Evolutionary conservation across 2,888 invertebrate genomes (phyloP), one percentile per base, ranked within the genome.

Genomic region (Sminthurides aquaticus): DNA sequence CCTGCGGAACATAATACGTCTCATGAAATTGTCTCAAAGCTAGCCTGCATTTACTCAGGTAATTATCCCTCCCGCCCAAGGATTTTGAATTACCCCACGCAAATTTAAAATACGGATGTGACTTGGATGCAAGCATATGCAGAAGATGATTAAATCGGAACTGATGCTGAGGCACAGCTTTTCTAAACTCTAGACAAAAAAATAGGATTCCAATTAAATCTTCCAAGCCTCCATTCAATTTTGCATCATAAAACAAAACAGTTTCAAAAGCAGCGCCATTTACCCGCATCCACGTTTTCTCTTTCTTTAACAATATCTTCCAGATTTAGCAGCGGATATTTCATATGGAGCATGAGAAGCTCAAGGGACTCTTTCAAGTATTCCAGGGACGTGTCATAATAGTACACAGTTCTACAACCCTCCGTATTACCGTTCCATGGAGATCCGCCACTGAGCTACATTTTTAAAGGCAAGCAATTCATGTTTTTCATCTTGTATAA

Each of bases 351-450:
- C 1, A 48, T 48, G 1, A 62, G 18, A 27, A 62, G 25, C 15
- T 62, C 56, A 26, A 62, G n/a, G n/a, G 57, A 11, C 43, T 62
- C 62, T n/a, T 3, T 27, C 20, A 62, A 24, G 22, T 48, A 62
- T 25, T 62, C 62, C 1, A 26, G 20, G 2, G 61, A 62, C 1
- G 56, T 62, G 57, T 62, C 62, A 62, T 43, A 62, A 49, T 57
- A 62, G 34, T 27, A 62, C 15, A 62, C 57, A 18, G 62, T 62
- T 1, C 62, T 20, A 27, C 55, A 55, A n/a, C 62, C 62, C 28
- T 62, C 62, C 2, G 62, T 62, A 28, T 57, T 62, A 2, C 62
- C 62, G 22, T 62, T 62, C 62, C 62, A 62, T 1, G 34, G 34
- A 2, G 56, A 43, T 1, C 62, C 62, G 27, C 62, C 62, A 2